These are phyloP conservation scores for Drosophila micromelanica DNA, from an alignment of 1,140 invertebrate genomes.

Conservation along the genomic window DNA sequence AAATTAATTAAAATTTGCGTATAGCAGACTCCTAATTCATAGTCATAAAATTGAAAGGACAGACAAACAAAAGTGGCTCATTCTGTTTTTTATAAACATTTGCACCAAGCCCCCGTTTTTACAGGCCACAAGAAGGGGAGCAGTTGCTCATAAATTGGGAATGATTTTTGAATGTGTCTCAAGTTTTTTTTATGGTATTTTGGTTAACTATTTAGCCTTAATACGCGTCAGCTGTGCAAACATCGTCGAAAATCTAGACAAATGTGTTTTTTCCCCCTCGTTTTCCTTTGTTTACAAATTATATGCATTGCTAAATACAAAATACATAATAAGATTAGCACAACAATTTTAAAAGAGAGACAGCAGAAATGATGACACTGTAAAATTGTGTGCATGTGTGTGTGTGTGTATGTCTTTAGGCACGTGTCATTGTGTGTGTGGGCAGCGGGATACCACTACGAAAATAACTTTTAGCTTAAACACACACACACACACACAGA, in stretches of 20 bases:
- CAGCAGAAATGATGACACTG: conserved; percentile 33
- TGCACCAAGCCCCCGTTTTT: no score
- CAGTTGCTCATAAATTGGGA: not conserved
- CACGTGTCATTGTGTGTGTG: conserved; percentile 30
- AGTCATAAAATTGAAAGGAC: no score
- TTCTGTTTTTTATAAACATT: not conserved
- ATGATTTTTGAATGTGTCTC: conserved; percentile 1
- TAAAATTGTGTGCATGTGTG: conserved; percentile 27
- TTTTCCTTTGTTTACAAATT: conserved; percentile 37
- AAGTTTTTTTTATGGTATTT: conserved; percentile 3
- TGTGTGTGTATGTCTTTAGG: conserved; percentile 22
- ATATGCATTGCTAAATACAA: conserved; percentile 20
- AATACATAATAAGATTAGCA: conserved; percentile 42
- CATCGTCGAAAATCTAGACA: conserved; percentile 19
- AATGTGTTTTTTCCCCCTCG: conserved; percentile 6
- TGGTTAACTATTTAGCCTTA: conserved; percentile 6
- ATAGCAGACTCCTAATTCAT: no score
- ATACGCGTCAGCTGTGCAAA: conserved; percentile 11
- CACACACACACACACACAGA: conserved; percentile 24
- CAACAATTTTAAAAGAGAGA: conserved; percentile 2
- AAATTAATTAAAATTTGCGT: no score
- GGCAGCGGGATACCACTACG: conserved; percentile 20
- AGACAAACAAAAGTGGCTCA: no score
- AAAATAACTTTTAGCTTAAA: conserved; percentile 50
- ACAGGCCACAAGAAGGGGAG: not conserved